phyloP scores from a whole-genome alignment of 2,888 invertebrate species.

The Minunthozetes semirufus region DNA sequence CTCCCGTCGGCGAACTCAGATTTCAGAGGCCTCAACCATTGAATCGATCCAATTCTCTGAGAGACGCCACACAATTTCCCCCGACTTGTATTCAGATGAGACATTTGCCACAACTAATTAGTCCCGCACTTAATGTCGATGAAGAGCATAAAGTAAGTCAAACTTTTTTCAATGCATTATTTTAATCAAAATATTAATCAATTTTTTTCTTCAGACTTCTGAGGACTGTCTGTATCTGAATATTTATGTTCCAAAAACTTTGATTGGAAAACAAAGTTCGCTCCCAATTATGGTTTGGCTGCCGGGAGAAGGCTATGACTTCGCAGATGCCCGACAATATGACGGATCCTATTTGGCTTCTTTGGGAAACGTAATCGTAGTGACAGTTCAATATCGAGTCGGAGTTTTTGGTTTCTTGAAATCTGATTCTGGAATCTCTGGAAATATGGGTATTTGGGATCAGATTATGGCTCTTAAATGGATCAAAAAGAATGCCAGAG shows the following conservation, averaged over 20 bases:
- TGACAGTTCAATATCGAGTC: constrained; percentile 54
- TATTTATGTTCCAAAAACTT: constrained; percentile 61
- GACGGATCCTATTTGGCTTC: constrained; percentile 53
- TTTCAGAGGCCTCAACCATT: constrained; percentile 41
- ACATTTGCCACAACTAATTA: constrained; percentile 43
- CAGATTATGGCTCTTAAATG: constrained; percentile 47
- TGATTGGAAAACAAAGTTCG: constrained; percentile 50
- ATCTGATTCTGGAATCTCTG: constrained; percentile 44
- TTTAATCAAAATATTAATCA: background rate
- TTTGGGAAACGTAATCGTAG: constrained; percentile 52
- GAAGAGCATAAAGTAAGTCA: constrained; percentile 36
- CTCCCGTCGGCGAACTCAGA: constrained; percentile 43
- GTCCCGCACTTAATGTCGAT: constrained; percentile 42
- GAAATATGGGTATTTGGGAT: constrained; percentile 48
- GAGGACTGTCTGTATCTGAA: constrained; percentile 79
- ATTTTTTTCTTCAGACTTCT: constrained; percentile 16
- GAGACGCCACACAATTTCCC: constrained; percentile 39
- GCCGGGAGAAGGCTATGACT: constrained; percentile 49
- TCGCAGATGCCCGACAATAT: constrained; percentile 46
- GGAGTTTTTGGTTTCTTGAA: constrained; percentile 50
- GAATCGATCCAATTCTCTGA: constrained; percentile 57
- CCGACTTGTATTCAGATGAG: constrained; percentile 44
- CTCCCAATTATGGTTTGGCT: constrained; percentile 60
- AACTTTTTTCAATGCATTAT: background rate
- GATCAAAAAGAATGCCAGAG: constrained; percentile 44